Evolutionary conservation across 2,797 vertebrate genomes (phyloP).

Genomic region (Cercopithecus petaurista): DNA sequence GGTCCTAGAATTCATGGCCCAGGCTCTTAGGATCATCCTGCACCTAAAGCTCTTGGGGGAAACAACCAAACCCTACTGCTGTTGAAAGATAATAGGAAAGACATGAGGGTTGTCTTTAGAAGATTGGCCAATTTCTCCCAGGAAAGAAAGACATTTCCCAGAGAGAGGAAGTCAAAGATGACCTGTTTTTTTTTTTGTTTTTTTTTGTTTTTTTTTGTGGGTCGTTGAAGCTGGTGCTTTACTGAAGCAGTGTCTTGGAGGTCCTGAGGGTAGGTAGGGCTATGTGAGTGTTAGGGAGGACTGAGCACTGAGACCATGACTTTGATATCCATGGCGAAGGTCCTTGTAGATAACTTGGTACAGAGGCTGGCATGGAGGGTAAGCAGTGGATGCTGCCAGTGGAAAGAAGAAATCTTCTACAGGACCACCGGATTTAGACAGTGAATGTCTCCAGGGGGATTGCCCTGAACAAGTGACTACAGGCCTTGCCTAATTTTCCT

Average conservation of each 20-base stretch:
- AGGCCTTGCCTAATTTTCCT: background rate
- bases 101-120: background rate
- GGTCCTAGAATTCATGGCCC: background rate
- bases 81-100: background rate
- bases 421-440: background rate
- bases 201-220: background rate
- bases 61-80: background rate
- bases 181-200: too few relatives aligned
- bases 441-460: background rate
- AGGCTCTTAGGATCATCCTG: background rate
- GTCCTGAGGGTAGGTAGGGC: background rate
- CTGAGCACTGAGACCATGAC: background rate
- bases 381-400: background rate
- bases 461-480: too few relatives aligned
- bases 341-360: background rate
- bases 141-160: background rate
- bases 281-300: background rate
- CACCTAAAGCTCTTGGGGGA: background rate
- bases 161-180: background rate
- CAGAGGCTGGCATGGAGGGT: background rate
- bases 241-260: background rate
- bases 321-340: background rate
- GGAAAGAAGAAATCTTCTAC: background rate
- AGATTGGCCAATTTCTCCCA: background rate
- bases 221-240: background rate